phyloP scores from a whole-genome alignment of 2,113 vertebrate species.

The Cyanoderma ruficeps region DNA sequence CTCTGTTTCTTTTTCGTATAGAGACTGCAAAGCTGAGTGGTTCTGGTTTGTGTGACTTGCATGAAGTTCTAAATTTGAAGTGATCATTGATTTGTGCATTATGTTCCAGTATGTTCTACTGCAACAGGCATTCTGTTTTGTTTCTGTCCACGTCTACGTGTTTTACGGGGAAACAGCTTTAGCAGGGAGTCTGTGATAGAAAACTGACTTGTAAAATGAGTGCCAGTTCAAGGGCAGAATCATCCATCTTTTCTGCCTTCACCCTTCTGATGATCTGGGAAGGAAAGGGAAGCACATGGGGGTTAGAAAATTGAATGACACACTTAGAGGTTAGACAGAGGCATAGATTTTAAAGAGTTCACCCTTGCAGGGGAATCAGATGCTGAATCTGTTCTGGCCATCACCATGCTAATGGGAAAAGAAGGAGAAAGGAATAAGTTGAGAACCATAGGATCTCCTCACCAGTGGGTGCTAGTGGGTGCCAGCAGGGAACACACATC shows the following conservation, averaged over 20 bases:
- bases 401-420: not conserved
- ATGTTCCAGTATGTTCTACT: not conserved
- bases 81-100: constrained; percentile 29
- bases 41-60: constrained; percentile 26
- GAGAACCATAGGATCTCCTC: not conserved
- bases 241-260: not conserved
- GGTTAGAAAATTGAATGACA: not conserved
- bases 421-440: not conserved
- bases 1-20: not conserved
- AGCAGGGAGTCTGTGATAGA: not conserved
- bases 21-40: not conserved
- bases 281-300: not conserved
- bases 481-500: not conserved
- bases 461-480: not conserved
- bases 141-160: not conserved
- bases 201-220: constrained; percentile 2
- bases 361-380: not conserved
- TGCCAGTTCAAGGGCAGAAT: not conserved
- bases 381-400: not conserved
- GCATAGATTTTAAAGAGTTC: not conserved
- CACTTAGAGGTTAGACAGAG: not conserved
- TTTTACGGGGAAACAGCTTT: constrained; percentile 17
- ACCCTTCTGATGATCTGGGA: not conserved
- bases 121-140: constrained; percentile 2
- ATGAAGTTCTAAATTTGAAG: constrained; percentile 37